phyloP scores from a whole-genome alignment of 2,797 vertebrate genomes.

The Spea hammondii region DNA sequence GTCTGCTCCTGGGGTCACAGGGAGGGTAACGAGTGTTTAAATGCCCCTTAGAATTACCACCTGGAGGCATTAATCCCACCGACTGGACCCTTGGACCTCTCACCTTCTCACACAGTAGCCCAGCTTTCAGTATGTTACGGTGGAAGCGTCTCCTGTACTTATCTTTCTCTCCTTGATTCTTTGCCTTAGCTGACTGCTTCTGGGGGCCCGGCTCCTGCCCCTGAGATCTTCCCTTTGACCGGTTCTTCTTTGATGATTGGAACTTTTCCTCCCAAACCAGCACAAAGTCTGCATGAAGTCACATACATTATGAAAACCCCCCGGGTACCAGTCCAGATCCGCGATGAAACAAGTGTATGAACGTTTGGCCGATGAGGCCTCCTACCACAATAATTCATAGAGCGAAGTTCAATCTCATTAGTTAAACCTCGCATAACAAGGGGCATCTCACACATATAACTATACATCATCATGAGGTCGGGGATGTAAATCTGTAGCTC shows the following conservation, averaged over 20 bases:
- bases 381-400: too few relatives aligned
- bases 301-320: neutral
- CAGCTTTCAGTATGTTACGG: conserved; percentile 65
- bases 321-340: neutral
- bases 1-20: conserved; percentile 67
- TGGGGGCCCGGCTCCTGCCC: conserved; percentile 48
- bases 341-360: neutral
- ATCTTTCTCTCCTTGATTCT: conserved; percentile 56
- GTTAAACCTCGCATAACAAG: too few relatives aligned
- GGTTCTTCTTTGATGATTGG: conserved; percentile 59
- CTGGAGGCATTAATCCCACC: neutral
- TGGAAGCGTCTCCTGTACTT: conserved; percentile 72
- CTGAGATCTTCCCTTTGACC: conserved; percentile 49
- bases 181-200: conserved; percentile 60
- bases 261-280: conserved; percentile 73
- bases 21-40: neutral
- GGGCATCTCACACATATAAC: too few relatives aligned
- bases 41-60: neutral
- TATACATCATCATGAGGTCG: too few relatives aligned
- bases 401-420: too few relatives aligned
- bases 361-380: neutral
- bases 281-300: conserved; percentile 67
- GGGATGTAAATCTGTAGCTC: too few relatives aligned
- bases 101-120: conserved; percentile 76
- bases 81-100: neutral